A percentile compares a stretch with the other conserved stretches of the same genome.
Evolutionary conservation across 1,140 invertebrate genomes (phyloP).

Genomic region (Neodiprion virginianus): DNA sequence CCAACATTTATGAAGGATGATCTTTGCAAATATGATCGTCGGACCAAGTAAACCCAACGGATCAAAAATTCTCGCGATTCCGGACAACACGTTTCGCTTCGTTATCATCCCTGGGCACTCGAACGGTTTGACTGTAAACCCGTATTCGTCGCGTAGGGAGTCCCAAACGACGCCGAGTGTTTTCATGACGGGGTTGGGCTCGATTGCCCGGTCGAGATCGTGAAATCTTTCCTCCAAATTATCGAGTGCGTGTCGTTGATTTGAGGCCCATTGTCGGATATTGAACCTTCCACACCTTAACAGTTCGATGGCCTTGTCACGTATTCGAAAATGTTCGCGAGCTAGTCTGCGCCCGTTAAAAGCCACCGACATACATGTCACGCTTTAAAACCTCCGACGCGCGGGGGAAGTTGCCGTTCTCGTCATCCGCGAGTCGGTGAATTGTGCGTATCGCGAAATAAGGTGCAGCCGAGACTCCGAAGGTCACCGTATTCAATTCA

Average conservation of each 20-base stretch:
- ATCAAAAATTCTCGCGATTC: constrained; percentile 26
- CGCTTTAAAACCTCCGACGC: constrained; percentile 36
- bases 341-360: constrained; percentile 17
- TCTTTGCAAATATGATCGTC: constrained; percentile 15
- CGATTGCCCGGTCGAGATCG: constrained; percentile 2
- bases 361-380: constrained; percentile 49
- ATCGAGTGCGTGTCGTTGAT: constrained; percentile 18
- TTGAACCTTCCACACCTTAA: constrained; percentile 21
- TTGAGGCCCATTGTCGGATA: constrained; percentile 26
- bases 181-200: constrained; percentile 5
- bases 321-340: constrained; percentile 14
- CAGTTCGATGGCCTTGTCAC: constrained; percentile 16
- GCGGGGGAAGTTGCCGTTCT: constrained; percentile 34
- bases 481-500: constrained; percentile 38
- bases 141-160: neutral
- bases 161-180: neutral
- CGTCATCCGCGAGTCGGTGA: constrained; percentile 34
- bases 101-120: constrained; percentile 9
- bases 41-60: constrained; percentile 24
- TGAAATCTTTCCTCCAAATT: neutral
- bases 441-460: constrained; percentile 40
- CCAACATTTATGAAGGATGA: constrained; percentile 45
- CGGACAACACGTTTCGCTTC: constrained; percentile 17
- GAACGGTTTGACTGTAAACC: constrained; percentile 8
- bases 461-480: constrained; percentile 46